Evolutionary conservation across 2,888 invertebrate species (phyloP).

Genomic region (Cataglyphis albicans): DNA sequence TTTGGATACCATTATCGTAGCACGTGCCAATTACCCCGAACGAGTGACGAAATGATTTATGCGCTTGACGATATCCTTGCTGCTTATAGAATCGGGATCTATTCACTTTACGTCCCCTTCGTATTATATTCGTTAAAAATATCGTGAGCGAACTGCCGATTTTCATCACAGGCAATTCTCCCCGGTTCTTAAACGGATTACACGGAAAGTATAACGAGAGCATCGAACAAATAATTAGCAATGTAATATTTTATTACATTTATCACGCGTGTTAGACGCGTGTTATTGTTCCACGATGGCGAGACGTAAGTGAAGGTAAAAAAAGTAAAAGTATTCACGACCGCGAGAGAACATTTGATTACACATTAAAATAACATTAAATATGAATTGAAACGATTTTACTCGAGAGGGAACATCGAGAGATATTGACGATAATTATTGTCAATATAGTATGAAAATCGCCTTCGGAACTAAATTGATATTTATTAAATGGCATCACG

Average conservation of each 20-base stretch:
- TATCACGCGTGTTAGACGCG: slow-evolving; percentile 29
- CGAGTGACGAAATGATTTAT: slow-evolving; percentile 79
- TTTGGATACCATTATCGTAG: slow-evolving; percentile 78
- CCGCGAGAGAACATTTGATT: slow-evolving; percentile 1
- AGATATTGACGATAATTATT: slow-evolving; percentile 71
- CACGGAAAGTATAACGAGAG: neutral
- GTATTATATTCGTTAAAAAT: neutral
- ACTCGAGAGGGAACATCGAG: slow-evolving; percentile 58
- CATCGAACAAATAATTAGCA: slow-evolving; percentile 12
- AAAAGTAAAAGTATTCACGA: slow-evolving; percentile 16
- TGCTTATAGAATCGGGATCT: slow-evolving; percentile 11
- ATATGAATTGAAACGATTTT: slow-evolving; percentile 56
- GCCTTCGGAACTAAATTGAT: slow-evolving; percentile 72
- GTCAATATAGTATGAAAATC: slow-evolving; percentile 62
- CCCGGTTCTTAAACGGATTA: neutral
- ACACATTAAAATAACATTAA: slow-evolving; percentile 37
- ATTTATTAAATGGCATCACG: slow-evolving; percentile 76
- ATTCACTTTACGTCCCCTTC: slow-evolving; percentile 21
- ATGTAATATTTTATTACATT: slow-evolving; percentile 7
- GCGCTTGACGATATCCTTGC: slow-evolving; percentile 57
- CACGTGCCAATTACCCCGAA: slow-evolving; percentile 79
- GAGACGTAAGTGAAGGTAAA: neutral
- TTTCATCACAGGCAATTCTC: neutral
- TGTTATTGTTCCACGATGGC: slow-evolving; percentile 20
- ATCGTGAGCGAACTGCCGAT: neutral